Conservation (phyloP, 2,797 vertebrate species). For the Chrosomus eos region DNA sequence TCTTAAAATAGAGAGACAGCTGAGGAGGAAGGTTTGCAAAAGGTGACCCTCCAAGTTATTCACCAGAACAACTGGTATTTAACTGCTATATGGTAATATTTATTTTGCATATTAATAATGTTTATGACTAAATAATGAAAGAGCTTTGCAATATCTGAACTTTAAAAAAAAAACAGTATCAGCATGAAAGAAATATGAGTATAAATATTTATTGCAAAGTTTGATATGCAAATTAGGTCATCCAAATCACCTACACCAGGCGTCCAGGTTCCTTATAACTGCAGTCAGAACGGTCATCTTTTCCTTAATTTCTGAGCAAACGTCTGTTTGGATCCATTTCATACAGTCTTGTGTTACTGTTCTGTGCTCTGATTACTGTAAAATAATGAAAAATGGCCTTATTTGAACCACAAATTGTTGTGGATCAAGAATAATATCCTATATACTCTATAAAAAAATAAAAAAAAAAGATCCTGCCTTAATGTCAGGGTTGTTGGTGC, state of each 20-base stretch:
- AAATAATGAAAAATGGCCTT: neutral
- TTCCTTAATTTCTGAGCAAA: neutral
- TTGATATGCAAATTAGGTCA: conserved; percentile 11
- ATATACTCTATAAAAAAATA: no score
- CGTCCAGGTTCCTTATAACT: neutral
- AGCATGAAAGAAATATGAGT: conserved; percentile 9
- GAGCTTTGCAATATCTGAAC: conserved; percentile 15
- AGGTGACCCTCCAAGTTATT: conserved; percentile 37
- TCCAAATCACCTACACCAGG: neutral
- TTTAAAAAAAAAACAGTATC: conserved; percentile 16
- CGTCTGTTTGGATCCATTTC: conserved; percentile 14
- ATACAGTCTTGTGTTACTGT: neutral
- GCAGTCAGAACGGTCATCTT: neutral
- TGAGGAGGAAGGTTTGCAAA: conserved; percentile 18
- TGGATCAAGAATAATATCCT: no score
- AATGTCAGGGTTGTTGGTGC: no score
- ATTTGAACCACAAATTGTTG: neutral
- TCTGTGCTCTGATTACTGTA: neutral
- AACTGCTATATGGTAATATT: neutral
- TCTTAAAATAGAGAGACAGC: conserved; percentile 39
- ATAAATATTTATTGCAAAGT: conserved; percentile 26
- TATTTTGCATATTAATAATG: conserved; percentile 30
- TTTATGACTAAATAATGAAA: conserved; percentile 33
- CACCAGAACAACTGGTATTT: neutral
- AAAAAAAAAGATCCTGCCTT: no score